Evolutionary conservation across 1,140 invertebrate genomes (phyloP).

Genomic region (Geopemphigus sp.): DNA sequence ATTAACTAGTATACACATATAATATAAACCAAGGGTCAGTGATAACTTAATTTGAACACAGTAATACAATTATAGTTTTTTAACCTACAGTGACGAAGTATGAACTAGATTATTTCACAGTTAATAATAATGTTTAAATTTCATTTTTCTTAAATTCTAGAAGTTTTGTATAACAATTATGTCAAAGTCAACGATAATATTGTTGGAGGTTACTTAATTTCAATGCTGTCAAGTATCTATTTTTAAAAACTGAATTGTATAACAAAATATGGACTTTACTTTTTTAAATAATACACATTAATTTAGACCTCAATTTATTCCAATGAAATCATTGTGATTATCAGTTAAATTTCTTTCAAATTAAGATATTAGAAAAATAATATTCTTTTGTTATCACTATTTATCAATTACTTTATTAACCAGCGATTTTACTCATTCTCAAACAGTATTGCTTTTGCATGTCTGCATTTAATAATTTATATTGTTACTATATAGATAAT

Average conservation of each 20-base stretch:
- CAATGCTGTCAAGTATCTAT: not conserved
- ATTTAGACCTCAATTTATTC: not conserved
- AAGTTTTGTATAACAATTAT: not conserved
- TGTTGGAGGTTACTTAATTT: not conserved
- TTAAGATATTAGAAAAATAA: not conserved
- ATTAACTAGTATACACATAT: not conserved
- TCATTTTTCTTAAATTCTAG: not conserved
- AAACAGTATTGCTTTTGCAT: not conserved
- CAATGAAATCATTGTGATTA: conserved; percentile 11
- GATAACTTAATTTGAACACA: not conserved
- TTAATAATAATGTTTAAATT: not conserved
- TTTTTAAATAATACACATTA: too few relatives aligned
- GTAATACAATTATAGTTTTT: not conserved
- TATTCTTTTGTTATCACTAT: not conserved
- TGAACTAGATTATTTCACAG: not conserved
- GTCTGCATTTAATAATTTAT: too few relatives aligned
- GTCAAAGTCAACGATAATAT: not conserved
- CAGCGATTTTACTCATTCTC: not conserved
- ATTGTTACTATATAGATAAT: too few relatives aligned
- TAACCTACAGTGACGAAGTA: not conserved
- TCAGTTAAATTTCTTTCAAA: not conserved
- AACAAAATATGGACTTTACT: not conserved
- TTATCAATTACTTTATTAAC: not conserved
- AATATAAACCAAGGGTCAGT: not conserved
- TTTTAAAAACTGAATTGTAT: conserved; percentile 3